phyloP scores from a whole-genome alignment of 2,797 vertebrate species.

The Sebastolobus alascanus region DNA sequence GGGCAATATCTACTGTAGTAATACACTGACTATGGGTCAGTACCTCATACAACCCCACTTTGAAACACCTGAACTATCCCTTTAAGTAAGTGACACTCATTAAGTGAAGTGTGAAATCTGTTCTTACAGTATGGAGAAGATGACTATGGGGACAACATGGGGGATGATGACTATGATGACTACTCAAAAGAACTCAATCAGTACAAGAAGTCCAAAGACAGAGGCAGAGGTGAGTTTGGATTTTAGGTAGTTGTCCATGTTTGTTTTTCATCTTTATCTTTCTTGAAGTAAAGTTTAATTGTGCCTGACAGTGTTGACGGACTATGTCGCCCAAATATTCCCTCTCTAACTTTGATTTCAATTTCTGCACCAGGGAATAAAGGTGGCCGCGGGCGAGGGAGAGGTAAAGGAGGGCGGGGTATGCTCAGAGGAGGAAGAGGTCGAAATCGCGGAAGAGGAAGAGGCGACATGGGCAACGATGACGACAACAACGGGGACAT shows the following conservation, averaged over 20 bases:
- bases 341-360: neutral
- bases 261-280: neutral
- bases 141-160: slow-evolving; percentile 88
- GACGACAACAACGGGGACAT: slow-evolving; percentile 93
- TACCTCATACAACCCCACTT: neutral
- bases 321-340: neutral
- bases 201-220: slow-evolving; percentile 91
- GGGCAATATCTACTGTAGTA: neutral
- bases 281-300: neutral
- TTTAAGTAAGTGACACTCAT: neutral
- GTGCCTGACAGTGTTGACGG: neutral
- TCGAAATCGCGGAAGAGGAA: slow-evolving; percentile 84
- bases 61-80: neutral
- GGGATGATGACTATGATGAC: slow-evolving; percentile 92
- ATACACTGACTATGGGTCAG: neutral
- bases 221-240: slow-evolving; percentile 86
- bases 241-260: neutral
- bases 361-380: slow-evolving; percentile 73
- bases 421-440: slow-evolving; percentile 82
- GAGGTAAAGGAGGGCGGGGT: slow-evolving; percentile 86
- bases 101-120: neutral
- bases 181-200: slow-evolving; percentile 93
- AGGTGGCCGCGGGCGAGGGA: slow-evolving; percentile 82
- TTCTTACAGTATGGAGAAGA: slow-evolving; percentile 82
- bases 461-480: slow-evolving; percentile 87